phyloP scores from a whole-genome alignment of 2,888 invertebrate genomes.

The Teinopalpus imperialis region DNA sequence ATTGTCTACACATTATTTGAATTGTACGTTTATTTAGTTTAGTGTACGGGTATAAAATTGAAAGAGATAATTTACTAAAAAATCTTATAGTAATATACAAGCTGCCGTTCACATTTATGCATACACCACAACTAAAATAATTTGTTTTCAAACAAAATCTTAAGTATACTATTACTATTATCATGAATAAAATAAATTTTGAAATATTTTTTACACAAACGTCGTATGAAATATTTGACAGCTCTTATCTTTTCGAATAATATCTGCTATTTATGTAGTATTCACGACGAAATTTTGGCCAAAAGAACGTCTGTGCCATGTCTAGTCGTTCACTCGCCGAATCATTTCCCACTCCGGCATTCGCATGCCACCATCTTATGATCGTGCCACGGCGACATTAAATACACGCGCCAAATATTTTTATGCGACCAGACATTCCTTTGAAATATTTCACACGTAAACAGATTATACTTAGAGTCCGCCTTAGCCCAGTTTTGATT shows the following conservation, averaged over 20 bases:
- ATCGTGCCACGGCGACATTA: conserved; percentile 60
- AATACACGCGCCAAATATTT: conserved; percentile 61
- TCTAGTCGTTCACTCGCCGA: conserved; percentile 70
- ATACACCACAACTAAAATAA: too few species aligned
- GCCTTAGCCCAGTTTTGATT: conserved; percentile 20
- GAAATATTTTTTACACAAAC: too few species aligned
- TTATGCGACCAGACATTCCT: conserved; percentile 53
- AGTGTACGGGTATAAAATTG: conserved; percentile 38
- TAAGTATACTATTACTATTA: too few species aligned
- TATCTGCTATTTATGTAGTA: too few species aligned
- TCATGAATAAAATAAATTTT: too few species aligned
- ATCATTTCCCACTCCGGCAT: conserved; percentile 69
- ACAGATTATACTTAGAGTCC: conserved; percentile 23
- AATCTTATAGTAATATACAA: too few species aligned
- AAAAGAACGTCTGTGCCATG: conserved; percentile 63
- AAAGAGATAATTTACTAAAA: not conserved
- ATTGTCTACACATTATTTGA: conserved; percentile 11
- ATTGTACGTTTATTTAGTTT: conserved; percentile 9
- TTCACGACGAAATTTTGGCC: too few species aligned
- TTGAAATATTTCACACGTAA: conserved; percentile 26
- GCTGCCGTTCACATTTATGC: too few species aligned
- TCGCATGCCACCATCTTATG: conserved; percentile 54
- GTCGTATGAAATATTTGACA: too few species aligned
- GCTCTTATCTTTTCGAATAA: too few species aligned
- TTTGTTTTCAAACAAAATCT: too few species aligned